Evolutionary conservation across 2,888 invertebrate species (phyloP), one percentile per base, ranked within the genome.

Genomic region (Acheta domesticus): DNA sequence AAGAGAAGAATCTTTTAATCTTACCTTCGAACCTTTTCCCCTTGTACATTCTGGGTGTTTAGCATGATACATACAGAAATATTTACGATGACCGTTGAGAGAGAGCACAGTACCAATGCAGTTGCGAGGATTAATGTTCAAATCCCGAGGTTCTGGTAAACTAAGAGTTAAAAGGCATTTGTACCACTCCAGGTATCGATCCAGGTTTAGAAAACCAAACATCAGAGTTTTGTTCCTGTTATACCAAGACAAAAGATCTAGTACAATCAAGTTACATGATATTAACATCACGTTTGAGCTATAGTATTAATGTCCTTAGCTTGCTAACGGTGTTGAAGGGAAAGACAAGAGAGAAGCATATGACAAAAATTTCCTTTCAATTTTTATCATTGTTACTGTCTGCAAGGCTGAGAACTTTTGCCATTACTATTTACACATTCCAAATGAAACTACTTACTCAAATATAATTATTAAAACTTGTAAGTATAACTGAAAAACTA

Each of bases 11-110:
- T 36, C n/a, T n/a, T n/a, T n/a, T n/a, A n/a, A n/a, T n/a, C 83
- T 83, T 86, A 92, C 92, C 90, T 92, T 93, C 79, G 91, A 90
- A 76, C 92, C 91, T 84, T 91, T 91, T 83, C 89, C 88, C 84
- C 87, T 87, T 81, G 91, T 90, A 79, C 87, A 86, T 88, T 96
- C 96, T 1, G 95, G 95, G 87, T 97, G 97, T 88, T 96, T 97
- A 80, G 96, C 96, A 89, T 99, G 99, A 89, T 98, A 99, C 90
- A 99, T 97, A 87, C 97, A 98, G 89, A 97, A 99, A 89, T 99
- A 98, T 88, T 97, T 96, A 82, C 98, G 91, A 88, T 97, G 96
- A 48, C 99, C 98, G 88, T 99, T 99, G 82, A 99, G 89, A 1
- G 98, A 94, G 77, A 99, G 89, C 81, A 99, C 98, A 8, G 97